phyloP scores from a whole-genome alignment of 1,140 invertebrate genomes.

The Pemphigus obesinymphae region DNA sequence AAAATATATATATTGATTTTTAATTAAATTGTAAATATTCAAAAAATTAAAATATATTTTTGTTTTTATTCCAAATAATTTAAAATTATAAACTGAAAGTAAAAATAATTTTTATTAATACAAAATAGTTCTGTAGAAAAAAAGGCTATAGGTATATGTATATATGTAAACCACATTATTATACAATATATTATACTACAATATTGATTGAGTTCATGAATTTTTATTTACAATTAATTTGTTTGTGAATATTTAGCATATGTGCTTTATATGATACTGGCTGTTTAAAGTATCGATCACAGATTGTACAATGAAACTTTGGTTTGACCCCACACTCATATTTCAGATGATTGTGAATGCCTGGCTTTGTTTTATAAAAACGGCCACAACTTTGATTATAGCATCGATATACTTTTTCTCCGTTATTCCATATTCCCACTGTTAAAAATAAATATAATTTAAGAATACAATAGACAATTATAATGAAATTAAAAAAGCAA shows the following conservation, averaged over 20 bases:
- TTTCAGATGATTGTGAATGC: slow-evolving; percentile 37
- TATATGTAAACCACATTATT: too few relatives aligned
- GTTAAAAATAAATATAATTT: not conserved
- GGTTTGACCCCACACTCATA: slow-evolving; percentile 44
- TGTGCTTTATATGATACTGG: slow-evolving; percentile 29
- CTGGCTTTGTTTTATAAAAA: slow-evolving; percentile 50
- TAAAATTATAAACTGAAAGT: too few relatives aligned
- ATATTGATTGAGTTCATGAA: not conserved
- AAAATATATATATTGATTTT: too few relatives aligned
- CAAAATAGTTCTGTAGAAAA: too few relatives aligned
- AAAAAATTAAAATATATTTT: too few relatives aligned
- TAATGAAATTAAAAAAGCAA: not conserved
- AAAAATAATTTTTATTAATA: too few relatives aligned
- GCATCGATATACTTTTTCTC: slow-evolving; percentile 42
- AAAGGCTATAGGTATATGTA: too few relatives aligned
- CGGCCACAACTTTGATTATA: slow-evolving; percentile 47
- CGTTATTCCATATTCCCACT: not conserved
- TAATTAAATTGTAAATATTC: too few relatives aligned
- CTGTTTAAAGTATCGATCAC: slow-evolving; percentile 32
- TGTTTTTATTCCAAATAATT: too few relatives aligned
- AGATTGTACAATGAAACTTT: slow-evolving; percentile 38
- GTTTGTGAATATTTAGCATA: slow-evolving; percentile 43
- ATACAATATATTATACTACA: too few relatives aligned
- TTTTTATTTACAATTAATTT: not conserved
- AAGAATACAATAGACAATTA: not conserved